phyloP scores from a whole-genome alignment of 2,888 invertebrate species.

The Lepas anatifera region DNA sequence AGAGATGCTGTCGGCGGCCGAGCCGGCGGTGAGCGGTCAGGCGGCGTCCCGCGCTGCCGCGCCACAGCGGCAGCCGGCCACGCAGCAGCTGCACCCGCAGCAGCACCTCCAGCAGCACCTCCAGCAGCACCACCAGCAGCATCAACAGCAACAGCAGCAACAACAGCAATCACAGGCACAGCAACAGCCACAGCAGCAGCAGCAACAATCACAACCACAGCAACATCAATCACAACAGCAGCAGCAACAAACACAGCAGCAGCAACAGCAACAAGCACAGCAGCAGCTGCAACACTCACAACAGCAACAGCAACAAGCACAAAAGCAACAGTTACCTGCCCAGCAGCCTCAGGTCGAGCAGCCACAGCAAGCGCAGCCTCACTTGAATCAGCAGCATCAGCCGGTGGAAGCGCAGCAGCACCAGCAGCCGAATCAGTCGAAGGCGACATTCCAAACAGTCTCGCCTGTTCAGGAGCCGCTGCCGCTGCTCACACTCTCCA shows the following conservation, averaged over 20 bases:
- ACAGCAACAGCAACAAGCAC: neutral
- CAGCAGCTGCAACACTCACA: neutral
- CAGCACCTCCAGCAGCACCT: neutral
- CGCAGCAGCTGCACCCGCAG: neutral
- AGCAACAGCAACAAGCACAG: neutral
- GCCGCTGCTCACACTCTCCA: too few species aligned
- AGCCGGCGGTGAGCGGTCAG: neutral
- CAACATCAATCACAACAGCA: neutral
- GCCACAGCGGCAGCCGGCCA: neutral
- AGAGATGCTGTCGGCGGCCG: slow-evolving; percentile 12
- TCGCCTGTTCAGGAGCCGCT: too few species aligned
- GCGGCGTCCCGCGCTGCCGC: neutral
- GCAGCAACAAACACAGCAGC: neutral
- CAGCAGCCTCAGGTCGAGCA: neutral
- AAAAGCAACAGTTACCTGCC: too few species aligned
- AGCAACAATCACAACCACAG: neutral
- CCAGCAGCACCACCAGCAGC: neutral
- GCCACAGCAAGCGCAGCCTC: neutral
- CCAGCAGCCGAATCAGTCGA: neutral
- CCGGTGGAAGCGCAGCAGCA: neutral
- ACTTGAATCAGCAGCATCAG: neutral
- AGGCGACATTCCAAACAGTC: too few species aligned
- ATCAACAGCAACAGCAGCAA: neutral
- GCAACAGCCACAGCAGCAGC: slow-evolving; percentile 4
- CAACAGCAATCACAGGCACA: slow-evolving; percentile 9